These are phyloP conservation scores for Heliconius ismenius DNA, from an alignment of 2,888 invertebrate species.

Conservation along the genomic window DNA sequence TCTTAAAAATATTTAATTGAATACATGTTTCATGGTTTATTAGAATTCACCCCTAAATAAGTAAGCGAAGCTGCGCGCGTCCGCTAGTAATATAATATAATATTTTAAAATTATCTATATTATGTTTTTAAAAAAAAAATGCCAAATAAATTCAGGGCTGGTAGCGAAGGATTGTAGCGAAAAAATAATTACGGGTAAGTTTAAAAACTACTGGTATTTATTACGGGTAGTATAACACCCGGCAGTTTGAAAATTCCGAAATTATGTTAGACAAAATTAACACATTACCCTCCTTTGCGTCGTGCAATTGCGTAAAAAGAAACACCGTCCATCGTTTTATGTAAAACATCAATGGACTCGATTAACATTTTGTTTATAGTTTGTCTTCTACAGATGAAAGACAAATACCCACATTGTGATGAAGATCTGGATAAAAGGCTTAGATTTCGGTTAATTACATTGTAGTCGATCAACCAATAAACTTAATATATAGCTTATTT, in stretches of 20 bases:
- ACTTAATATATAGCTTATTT: not conserved
- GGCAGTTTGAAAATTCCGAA: not conserved
- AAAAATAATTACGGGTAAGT: too few species aligned
- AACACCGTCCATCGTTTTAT: not conserved
- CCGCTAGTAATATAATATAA: too few species aligned
- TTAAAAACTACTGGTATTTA: too few species aligned
- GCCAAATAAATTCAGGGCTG: too few species aligned
- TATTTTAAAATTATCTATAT: too few species aligned
- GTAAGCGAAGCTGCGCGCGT: too few species aligned
- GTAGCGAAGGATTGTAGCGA: too few species aligned
- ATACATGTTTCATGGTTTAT: too few species aligned
- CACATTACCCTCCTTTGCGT: constrained; percentile 2
- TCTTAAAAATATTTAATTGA: too few species aligned
- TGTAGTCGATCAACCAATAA: not conserved
- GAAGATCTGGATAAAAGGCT: constrained; percentile 7
- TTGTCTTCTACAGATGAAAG: constrained; percentile 12
- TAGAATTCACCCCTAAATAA: too few species aligned
- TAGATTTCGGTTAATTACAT: not conserved
- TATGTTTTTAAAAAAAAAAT: too few species aligned
- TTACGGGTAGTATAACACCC: too few species aligned
- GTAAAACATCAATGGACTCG: constrained; percentile 3
- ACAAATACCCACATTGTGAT: not conserved
- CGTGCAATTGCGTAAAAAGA: not conserved
- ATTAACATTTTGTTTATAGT: constrained; percentile 17
- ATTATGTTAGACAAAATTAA: not conserved